Evolutionary conservation across 2,797 vertebrate genomes (phyloP).

Genomic region (Gallinago solitaria): DNA sequence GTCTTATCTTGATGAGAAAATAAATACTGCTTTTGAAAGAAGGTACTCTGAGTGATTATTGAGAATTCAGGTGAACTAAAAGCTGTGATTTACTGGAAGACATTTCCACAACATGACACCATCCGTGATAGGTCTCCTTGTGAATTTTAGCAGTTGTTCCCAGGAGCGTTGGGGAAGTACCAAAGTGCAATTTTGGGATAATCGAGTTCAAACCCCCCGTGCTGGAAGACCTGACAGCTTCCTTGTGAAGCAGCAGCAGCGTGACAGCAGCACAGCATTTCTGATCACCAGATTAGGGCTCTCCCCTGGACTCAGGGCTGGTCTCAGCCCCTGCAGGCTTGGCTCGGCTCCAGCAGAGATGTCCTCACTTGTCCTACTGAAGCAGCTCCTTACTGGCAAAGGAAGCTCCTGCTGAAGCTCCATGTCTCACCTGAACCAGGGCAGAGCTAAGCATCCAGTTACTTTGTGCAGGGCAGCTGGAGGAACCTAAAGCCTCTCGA

Average conservation of each 20-base stretch:
- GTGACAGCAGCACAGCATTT: neutral
- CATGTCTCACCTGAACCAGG: neutral
- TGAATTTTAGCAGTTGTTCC: neutral
- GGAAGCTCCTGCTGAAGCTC: neutral
- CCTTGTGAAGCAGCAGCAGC: neutral
- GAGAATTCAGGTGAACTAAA: neutral
- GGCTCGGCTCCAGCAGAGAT: neutral
- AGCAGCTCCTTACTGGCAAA: neutral
- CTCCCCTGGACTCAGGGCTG: fast-evolving
- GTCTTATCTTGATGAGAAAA: constrained; percentile 69
- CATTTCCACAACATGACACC: neutral
- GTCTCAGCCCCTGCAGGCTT: neutral
- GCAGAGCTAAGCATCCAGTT: neutral
- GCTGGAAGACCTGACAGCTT: neutral
- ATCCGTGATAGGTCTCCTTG: neutral
- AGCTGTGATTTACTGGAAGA: neutral
- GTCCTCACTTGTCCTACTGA: neutral
- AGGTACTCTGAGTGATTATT: constrained; percentile 35
- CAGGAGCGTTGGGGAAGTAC: neutral
- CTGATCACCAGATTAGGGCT: fast-evolving
- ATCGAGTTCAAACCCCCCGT: fast-evolving
- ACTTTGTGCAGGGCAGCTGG: neutral
- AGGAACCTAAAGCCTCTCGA: neutral
- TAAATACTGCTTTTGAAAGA: constrained; percentile 77
- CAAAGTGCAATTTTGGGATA: neutral